These are phyloP conservation scores for Nysson spinosus DNA, from an alignment of 2,888 invertebrate genomes.

Conservation along the genomic window DNA sequence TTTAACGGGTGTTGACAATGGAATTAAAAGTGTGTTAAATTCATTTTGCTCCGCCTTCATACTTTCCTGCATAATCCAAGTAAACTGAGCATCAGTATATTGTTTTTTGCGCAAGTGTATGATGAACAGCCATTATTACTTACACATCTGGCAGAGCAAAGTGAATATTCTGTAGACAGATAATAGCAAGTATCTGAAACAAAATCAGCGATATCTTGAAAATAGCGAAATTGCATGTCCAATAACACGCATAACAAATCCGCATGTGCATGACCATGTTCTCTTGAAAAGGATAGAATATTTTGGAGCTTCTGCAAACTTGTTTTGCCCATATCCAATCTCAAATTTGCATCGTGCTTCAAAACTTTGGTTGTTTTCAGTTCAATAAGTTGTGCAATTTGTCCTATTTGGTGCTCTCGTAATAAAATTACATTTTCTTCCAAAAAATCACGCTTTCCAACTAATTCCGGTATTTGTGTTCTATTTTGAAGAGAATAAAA, in stretches of 20 bases:
- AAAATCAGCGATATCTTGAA: constrained; percentile 68
- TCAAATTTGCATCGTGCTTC: constrained; percentile 60
- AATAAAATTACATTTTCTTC: constrained; percentile 66
- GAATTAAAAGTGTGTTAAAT: constrained; percentile 49
- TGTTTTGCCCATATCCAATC: constrained; percentile 56
- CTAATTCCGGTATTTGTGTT: constrained; percentile 63
- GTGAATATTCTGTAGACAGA: constrained; percentile 67
- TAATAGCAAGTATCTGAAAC: constrained; percentile 67
- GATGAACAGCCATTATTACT: constrained; percentile 42
- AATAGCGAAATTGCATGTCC: constrained; percentile 64
- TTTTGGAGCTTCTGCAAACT: constrained; percentile 63
- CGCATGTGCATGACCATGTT: constrained; percentile 69
- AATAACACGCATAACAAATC: constrained; percentile 71
- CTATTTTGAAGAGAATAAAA: no score
- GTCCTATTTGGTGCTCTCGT: constrained; percentile 59
- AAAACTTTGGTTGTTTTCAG: constrained; percentile 63
- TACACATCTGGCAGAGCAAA: constrained; percentile 67
- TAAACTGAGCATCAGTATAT: background rate
- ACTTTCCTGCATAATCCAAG: constrained; percentile 64
- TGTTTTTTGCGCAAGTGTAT: background rate
- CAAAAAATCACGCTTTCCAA: constrained; percentile 62
- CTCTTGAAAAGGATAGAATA: constrained; percentile 60
- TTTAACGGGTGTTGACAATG: constrained; percentile 58
- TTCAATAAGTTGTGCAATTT: constrained; percentile 60
- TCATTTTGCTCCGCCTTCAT: constrained; percentile 67